Evolutionary conservation across 1,140 invertebrate species (phyloP).

Genomic region (Drosophila pectinifera): DNA sequence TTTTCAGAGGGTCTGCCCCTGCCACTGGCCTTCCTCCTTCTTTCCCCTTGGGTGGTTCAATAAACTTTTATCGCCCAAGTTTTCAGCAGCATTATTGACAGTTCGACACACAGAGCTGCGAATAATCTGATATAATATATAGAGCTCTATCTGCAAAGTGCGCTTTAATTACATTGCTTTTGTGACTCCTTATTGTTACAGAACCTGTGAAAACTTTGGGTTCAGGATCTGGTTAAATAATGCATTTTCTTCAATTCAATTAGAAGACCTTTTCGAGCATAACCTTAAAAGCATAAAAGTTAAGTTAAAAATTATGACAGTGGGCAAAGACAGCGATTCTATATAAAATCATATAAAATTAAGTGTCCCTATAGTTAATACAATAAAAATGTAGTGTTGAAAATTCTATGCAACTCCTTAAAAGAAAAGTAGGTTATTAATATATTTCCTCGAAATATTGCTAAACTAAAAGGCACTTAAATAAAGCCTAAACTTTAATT

Average conservation of each 20-base stretch:
- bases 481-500: neutral
- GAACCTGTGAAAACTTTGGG: neutral
- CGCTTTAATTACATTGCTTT: neutral
- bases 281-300: neutral
- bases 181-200: neutral
- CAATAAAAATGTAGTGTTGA: neutral
- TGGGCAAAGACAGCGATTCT: no score
- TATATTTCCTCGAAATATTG: neutral
- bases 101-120: neutral
- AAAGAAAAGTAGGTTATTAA: no score
- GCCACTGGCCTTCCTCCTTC: constrained; percentile 2
- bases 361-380: neutral
- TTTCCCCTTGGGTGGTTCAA: constrained; percentile 24
- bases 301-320: no score
- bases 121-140: neutral
- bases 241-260: neutral
- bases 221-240: no score
- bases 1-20: constrained; percentile 1
- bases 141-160: neutral
- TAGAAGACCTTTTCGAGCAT: neutral
- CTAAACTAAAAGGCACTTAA: neutral
- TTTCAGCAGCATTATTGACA: neutral
- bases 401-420: neutral
- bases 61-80: constrained; percentile 11
- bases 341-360: neutral